Percentiles rank a stretch among this genome's conserved stretches.
Conservation (phyloP, 2,113 vertebrate genomes). For the Crotalus tigris region DNA sequence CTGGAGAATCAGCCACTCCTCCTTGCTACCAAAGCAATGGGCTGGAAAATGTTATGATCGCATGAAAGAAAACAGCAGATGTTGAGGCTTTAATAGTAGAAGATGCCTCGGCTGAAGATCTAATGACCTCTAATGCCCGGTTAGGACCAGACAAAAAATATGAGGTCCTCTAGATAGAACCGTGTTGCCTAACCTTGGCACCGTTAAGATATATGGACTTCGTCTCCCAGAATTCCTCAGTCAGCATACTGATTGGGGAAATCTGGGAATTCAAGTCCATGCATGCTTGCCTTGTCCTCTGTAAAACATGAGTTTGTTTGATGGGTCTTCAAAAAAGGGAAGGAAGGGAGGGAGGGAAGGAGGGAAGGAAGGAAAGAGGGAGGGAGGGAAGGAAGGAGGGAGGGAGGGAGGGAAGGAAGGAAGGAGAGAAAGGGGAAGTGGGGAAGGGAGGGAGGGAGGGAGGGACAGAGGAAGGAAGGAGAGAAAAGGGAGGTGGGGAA, state of each 20-base stretch:
- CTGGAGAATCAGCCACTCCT: not conserved
- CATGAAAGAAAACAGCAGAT: not conserved
- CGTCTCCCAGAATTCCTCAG: not conserved
- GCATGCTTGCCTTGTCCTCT: not conserved
- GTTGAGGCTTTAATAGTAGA: not conserved
- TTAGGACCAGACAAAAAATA: too few relatives aligned
- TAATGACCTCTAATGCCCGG: not conserved
- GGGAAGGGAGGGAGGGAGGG: too few relatives aligned
- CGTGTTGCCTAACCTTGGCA: not conserved
- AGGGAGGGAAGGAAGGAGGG: too few relatives aligned
- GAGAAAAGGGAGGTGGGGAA: too few relatives aligned
- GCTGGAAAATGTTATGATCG: not conserved
- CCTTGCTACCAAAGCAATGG: not conserved
- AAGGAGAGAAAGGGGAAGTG: too few relatives aligned
- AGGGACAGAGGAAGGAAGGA: too few relatives aligned
- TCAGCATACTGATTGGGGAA: not conserved
- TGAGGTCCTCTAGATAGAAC: not conserved
- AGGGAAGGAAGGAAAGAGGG: not conserved
- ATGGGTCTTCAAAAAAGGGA: not conserved
- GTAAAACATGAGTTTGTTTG: not conserved
- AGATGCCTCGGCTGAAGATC: not conserved
- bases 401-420: rapidly evolving
- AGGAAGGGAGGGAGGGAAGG: not conserved
- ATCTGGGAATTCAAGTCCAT: not conserved
- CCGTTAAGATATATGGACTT: not conserved